These are phyloP conservation scores for Etia nguti DNA, from an alignment of 2,113 vertebrate species.

Conservation along the genomic window DNA sequence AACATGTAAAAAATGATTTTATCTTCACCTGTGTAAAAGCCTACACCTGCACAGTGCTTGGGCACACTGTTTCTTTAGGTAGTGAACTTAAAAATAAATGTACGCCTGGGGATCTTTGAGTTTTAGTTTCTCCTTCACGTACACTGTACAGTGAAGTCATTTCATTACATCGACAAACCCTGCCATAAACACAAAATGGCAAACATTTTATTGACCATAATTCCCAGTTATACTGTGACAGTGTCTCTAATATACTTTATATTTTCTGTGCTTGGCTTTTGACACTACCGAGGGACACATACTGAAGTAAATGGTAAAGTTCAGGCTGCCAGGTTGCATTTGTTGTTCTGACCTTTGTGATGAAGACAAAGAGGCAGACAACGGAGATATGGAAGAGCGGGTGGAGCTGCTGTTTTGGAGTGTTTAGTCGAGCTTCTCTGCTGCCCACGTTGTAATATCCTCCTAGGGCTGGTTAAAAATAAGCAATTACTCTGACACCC, in stretches of 20 bases:
- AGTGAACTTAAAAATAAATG: background rate
- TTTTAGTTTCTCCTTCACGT: background rate
- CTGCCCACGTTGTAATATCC: background rate
- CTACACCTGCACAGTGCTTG: background rate
- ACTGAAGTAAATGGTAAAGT: background rate
- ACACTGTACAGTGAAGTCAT: background rate
- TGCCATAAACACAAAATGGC: background rate
- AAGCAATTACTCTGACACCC: slow-evolving; percentile 56
- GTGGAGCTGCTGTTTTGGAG: background rate
- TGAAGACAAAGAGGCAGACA: background rate
- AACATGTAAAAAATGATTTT: background rate
- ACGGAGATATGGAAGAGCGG: background rate
- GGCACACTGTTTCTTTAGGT: background rate
- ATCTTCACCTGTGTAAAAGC: background rate
- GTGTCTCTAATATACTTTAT: background rate
- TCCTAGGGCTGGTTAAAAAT: slow-evolving; percentile 26
- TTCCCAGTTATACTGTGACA: background rate
- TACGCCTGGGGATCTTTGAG: background rate
- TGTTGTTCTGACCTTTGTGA: background rate
- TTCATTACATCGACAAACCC: background rate
- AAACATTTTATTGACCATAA: background rate
- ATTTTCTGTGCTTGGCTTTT: background rate
- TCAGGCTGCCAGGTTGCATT: background rate
- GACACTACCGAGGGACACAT: background rate
- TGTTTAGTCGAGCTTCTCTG: background rate